phyloP scores from a whole-genome alignment of 1,140 invertebrate species.

The Hypsibius dujardini region DNA sequence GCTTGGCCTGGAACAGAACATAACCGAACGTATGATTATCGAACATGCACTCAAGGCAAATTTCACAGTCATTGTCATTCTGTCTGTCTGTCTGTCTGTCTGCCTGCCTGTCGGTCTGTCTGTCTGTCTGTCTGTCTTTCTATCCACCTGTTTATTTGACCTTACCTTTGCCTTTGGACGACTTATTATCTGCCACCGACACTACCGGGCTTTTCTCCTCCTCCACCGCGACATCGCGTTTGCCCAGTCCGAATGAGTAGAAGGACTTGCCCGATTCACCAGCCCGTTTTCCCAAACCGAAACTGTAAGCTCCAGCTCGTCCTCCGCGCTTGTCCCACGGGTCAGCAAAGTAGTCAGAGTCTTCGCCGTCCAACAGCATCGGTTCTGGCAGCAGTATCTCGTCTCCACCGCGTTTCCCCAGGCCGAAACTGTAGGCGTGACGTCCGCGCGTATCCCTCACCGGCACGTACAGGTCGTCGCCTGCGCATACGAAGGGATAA shows the following conservation, averaged over 20 bases:
- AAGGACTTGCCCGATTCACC: background rate
- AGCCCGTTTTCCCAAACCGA: constrained; percentile 12
- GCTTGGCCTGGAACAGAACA: no score
- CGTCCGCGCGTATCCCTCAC: background rate
- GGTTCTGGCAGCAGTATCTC: background rate
- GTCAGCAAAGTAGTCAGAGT: background rate
- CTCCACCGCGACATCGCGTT: background rate
- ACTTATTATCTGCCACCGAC: background rate
- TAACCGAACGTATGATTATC: no score
- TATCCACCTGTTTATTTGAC: no score
- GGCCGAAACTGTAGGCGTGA: background rate
- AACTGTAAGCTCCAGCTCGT: background rate
- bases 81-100: no score
- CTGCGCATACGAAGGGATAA: no score
- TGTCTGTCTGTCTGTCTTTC: no score
- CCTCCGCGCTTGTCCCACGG: constrained; percentile 8
- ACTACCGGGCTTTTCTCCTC: background rate
- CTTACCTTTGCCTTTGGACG: no score
- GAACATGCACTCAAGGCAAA: no score
- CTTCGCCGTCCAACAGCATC: background rate
- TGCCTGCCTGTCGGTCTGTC: no score
- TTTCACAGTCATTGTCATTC: no score
- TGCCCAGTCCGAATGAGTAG: constrained; percentile 13
- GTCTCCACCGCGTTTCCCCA: background rate
- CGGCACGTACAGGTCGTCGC: no score